Evolutionary conservation across 2,888 invertebrate genomes (phyloP).

Genomic region (Chrysolina americana): DNA sequence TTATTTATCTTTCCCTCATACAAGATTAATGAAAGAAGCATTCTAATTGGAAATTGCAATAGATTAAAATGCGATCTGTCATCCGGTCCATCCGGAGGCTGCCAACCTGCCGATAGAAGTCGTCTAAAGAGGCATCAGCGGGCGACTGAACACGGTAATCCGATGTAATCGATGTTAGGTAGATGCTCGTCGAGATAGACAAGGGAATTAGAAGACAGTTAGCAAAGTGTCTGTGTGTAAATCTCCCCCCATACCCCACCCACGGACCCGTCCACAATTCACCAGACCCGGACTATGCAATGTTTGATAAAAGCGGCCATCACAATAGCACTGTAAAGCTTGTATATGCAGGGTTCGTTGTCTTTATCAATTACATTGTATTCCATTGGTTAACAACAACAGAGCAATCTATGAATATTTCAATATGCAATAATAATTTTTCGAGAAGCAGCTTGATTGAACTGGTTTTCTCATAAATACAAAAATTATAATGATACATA

Average conservation of each 20-base stretch:
- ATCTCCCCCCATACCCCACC: constrained; percentile 54
- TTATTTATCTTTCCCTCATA: neutral
- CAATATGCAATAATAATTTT: no score
- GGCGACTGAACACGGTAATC: constrained; percentile 54
- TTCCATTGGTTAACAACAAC: no score
- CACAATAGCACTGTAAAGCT: no score
- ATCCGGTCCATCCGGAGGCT: constrained; percentile 34
- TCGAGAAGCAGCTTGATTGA: no score
- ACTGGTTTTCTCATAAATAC: no score
- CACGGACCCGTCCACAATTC: neutral
- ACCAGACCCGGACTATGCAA: neutral
- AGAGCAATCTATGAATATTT: no score
- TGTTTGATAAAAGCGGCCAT: no score
- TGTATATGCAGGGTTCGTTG: no score
- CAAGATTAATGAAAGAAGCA: constrained; percentile 8
- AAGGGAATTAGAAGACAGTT: constrained; percentile 67
- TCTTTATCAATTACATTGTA: no score
- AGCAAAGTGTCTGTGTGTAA: constrained; percentile 64
- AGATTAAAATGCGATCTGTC: constrained; percentile 42
- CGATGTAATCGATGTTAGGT: constrained; percentile 64
- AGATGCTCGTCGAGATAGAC: constrained; percentile 63
- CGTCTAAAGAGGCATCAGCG: constrained; percentile 30
- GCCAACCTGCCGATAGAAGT: constrained; percentile 32
- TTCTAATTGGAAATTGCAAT: constrained; percentile 31
- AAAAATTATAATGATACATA: no score